These are phyloP conservation scores for Galeopterus variegatus DNA, from an alignment of 2,113 vertebrate species.

Conservation along the genomic window DNA sequence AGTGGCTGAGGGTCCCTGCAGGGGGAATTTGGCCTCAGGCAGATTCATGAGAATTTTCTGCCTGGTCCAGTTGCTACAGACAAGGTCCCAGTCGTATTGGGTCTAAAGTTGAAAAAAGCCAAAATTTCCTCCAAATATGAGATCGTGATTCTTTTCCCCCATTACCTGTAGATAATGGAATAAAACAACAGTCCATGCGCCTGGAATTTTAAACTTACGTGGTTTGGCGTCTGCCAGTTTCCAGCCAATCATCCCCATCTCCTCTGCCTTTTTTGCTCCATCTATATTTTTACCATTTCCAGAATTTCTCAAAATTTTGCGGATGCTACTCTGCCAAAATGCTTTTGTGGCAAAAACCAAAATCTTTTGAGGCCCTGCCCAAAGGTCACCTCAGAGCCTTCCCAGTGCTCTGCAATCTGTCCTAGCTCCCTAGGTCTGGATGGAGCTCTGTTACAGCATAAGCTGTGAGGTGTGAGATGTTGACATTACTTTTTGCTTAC, in stretches of 20 bases:
- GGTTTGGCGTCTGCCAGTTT: constrained; percentile 4
- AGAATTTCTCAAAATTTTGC: constrained; percentile 32
- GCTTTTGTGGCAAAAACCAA: not conserved
- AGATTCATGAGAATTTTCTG: not conserved
- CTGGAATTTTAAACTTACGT: not conserved
- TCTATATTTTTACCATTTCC: not conserved
- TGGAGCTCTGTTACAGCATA: not conserved
- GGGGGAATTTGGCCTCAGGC: not conserved
- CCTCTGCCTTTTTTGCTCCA: not conserved
- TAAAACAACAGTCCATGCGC: not conserved
- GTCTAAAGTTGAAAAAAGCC: not conserved
- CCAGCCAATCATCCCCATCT: not conserved
- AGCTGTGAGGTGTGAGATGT: not conserved
- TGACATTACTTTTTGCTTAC: constrained; percentile 50
- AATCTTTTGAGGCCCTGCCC: not conserved
- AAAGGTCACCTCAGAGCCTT: not conserved
- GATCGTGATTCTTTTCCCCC: not conserved
- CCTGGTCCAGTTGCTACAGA: not conserved
- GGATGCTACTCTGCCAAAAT: constrained; percentile 35
- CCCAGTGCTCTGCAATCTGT: not conserved
- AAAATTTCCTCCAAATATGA: not conserved
- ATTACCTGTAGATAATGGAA: not conserved
- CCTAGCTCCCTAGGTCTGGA: not conserved
- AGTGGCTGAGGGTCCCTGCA: not conserved
- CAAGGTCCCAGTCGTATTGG: not conserved